A percentile compares a stretch with the other conserved stretches of the same genome.
phyloP scores from a whole-genome alignment of 2,113 vertebrate genomes.

The Arizona elegans region DNA sequence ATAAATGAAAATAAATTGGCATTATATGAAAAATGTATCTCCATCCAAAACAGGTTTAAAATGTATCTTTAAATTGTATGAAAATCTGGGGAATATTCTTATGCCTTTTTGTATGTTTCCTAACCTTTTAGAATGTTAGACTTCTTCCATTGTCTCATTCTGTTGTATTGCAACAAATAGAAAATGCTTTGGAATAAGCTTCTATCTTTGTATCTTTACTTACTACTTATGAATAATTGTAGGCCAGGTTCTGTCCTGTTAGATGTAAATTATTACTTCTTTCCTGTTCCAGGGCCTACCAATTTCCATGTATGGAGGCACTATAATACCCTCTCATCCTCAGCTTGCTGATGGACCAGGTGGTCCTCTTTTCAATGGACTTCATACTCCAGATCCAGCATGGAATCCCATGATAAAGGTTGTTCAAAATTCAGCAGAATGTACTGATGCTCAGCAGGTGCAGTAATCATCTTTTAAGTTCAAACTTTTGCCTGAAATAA shows the following conservation, averaged over 20 bases:
- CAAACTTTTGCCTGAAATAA: neutral
- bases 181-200: neutral
- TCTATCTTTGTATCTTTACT: neutral
- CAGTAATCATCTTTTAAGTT: slow-evolving; percentile 26
- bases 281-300: slow-evolving; percentile 82
- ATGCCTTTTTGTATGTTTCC: neutral
- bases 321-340: slow-evolving; percentile 92
- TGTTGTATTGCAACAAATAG: neutral
- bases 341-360: slow-evolving; percentile 90
- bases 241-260: neutral
- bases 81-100: neutral
- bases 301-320: slow-evolving; percentile 95
- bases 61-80: neutral
- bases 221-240: neutral
- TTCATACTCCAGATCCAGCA: slow-evolving; percentile 91
- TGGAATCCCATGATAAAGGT: slow-evolving; percentile 99
- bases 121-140: neutral
- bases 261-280: rapidly evolving
- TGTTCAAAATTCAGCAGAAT: slow-evolving; percentile 93
- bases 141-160: neutral
- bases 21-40: neutral
- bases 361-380: slow-evolving; percentile 92
- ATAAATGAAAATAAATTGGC: neutral
- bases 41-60: neutral
- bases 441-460: slow-evolving; percentile 95